phyloP scores from a whole-genome alignment of 2,797 vertebrate species.

The Sebastes cheni region DNA sequence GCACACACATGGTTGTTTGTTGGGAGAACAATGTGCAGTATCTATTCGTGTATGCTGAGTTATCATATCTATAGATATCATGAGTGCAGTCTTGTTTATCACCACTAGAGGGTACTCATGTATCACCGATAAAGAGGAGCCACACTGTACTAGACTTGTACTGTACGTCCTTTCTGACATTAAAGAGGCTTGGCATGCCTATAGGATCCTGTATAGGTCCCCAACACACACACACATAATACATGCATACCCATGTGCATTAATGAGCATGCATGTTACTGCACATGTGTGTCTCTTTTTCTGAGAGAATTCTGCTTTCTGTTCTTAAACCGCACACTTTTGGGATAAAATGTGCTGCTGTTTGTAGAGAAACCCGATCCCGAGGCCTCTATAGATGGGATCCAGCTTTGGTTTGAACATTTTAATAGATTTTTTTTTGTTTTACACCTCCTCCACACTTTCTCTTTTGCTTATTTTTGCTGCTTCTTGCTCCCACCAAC shows the following conservation, averaged over 20 bases:
- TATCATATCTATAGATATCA: background rate
- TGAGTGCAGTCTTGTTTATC: background rate
- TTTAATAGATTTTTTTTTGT: constrained; percentile 22
- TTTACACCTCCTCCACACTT: constrained; percentile 35
- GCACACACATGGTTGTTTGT: background rate
- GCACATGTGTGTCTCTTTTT: constrained; percentile 16
- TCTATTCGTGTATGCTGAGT: background rate
- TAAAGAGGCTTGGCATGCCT: background rate
- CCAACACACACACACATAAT: background rate
- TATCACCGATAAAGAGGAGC: constrained; percentile 20
- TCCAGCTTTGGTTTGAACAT: constrained; percentile 52
- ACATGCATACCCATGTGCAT: background rate
- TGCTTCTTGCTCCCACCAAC: constrained; percentile 19
- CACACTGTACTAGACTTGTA: background rate
- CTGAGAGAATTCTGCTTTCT: constrained; percentile 6
- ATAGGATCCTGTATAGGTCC: background rate
- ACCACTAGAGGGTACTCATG: constrained; percentile 58
- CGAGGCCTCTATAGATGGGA: constrained; percentile 51
- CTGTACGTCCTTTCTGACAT: background rate
- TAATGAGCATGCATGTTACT: constrained; percentile 11
- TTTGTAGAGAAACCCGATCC: constrained; percentile 66
- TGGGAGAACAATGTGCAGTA: background rate
- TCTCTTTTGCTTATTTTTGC: constrained; percentile 59
- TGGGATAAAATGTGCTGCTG: constrained; percentile 54
- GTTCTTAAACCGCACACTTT: constrained; percentile 39